Evolutionary conservation across 2,113 vertebrate species (phyloP).

Genomic region (Nettapus auritus): DNA sequence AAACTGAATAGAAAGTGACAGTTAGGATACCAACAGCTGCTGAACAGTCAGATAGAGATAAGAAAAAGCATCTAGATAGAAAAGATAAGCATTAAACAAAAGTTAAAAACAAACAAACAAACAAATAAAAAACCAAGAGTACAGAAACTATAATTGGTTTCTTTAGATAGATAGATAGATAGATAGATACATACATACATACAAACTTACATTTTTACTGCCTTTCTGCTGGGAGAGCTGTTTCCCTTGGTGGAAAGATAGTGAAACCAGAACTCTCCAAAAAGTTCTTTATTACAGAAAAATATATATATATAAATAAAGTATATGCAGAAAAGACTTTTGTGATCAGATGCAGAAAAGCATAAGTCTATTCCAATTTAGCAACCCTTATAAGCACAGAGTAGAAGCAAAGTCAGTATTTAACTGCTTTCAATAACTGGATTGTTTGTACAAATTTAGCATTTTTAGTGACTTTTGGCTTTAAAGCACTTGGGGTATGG

Average conservation of each 20-base stretch:
- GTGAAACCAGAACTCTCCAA: not conserved
- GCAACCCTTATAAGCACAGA: fast-evolving
- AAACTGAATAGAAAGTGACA: slow-evolving; percentile 25
- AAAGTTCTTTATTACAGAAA: not conserved
- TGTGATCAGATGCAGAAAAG: not conserved
- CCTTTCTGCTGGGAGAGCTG: not conserved
- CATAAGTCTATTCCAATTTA: not conserved
- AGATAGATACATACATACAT: no score
- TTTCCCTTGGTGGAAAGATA: not conserved
- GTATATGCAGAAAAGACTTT: not conserved
- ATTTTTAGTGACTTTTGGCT: not conserved
- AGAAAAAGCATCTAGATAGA: slow-evolving; percentile 8
- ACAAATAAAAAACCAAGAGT: no score
- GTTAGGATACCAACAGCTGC: slow-evolving; percentile 33
- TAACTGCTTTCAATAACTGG: not conserved
- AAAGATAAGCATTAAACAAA: slow-evolving; percentile 23
- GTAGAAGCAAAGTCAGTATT: not conserved
- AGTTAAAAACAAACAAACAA: slow-evolving; percentile 30
- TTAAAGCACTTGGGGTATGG: not conserved
- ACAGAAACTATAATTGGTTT: not conserved
- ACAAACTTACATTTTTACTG: not conserved
- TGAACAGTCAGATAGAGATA: slow-evolving; percentile 16
- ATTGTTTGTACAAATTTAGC: not conserved
- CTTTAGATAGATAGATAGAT: not conserved
- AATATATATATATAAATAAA: not conserved